Percentiles rank a stretch among this genome's conserved stretches.
These are phyloP conservation scores for Plecotus auritus DNA, from an alignment of 2,113 vertebrate species.

Conservation along the genomic window DNA sequence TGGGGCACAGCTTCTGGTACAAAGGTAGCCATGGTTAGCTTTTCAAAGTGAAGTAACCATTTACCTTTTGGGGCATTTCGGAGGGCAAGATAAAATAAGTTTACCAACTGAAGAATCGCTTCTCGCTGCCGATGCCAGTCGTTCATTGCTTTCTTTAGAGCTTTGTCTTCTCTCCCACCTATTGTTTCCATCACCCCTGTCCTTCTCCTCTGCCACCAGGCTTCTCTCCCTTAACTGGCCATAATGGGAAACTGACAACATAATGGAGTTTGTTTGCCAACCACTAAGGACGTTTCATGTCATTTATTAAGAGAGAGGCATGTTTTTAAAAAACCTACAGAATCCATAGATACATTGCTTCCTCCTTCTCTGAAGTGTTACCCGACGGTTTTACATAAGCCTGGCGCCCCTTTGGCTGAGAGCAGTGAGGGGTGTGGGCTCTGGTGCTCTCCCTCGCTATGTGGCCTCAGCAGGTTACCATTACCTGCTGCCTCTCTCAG, in stretches of 20 bases:
- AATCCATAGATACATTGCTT: background rate
- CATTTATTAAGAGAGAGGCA: background rate
- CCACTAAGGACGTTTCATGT: background rate
- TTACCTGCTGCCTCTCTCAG: background rate
- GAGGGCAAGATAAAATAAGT: background rate
- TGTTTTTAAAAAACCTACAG: background rate
- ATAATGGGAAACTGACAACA: background rate
- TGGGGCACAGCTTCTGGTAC: background rate
- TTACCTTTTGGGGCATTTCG: background rate
- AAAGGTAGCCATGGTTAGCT: background rate
- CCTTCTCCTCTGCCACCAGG: background rate
- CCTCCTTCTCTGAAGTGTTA: background rate
- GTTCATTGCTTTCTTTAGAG: too few species aligned
- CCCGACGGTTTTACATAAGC: background rate
- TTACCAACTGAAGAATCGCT: background rate
- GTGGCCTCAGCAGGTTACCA: background rate
- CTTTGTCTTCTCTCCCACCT: background rate
- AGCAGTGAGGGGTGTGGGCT: accelerated
- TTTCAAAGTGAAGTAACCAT: background rate
- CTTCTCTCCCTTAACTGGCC: background rate
- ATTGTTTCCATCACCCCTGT: background rate
- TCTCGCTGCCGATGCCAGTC: background rate
- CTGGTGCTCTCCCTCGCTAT: background rate
- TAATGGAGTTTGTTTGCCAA: background rate
- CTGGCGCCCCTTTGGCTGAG: background rate